Base-by-base conservation (phyloP, 1,140 invertebrate genomes). In the Dendrolimus kikuchii region DNA sequence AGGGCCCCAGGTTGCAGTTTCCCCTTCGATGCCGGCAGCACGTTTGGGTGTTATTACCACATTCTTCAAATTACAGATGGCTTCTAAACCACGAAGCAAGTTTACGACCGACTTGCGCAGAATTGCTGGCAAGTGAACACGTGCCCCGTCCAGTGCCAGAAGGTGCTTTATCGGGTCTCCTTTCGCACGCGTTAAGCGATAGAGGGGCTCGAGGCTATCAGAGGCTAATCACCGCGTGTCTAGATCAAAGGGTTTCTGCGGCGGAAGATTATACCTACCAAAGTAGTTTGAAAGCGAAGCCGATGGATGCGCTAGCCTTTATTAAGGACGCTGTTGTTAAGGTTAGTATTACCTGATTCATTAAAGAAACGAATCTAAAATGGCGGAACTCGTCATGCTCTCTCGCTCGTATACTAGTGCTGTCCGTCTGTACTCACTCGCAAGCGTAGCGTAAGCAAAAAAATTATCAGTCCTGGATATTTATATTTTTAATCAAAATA, bases 61-160 rank as follows among this genome's bases (percentile, higher is more conserved):
- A 23, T 3, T 23, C 23, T 23, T 23, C 23, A 3, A 23, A 1
- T 23, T 23, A 23, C 63, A 83, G 92, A 51, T 96, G 93, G 94
- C 82, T 98, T 40, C 80, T 98, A 38, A 92, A 93, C 75, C 96
- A 98, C 70, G 95, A 98, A 81, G 92, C 95, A 1, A 90, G 89
- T 50, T 88, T 92, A 62, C 88, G 97, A 23, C 97, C 97, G 0
- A 94, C 95, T 0, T 94, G 95, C 6, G 88, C 92, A 55, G 95
- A 98, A 77, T 84, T 99, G 7, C 86, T 98, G 5, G 87, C 91
- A 47, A 96, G 95, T 1, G 91, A 95, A 54, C 90, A 94, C 60
- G 86, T 98, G 5, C 96, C 97, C 5, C 93, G 82, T 91, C 39
- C 92, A 88, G 89, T 96, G 38, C 94, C 96, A 74, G 95, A 96